Conservation (phyloP, 2,888 invertebrate species). For the Volucella inanis region DNA sequence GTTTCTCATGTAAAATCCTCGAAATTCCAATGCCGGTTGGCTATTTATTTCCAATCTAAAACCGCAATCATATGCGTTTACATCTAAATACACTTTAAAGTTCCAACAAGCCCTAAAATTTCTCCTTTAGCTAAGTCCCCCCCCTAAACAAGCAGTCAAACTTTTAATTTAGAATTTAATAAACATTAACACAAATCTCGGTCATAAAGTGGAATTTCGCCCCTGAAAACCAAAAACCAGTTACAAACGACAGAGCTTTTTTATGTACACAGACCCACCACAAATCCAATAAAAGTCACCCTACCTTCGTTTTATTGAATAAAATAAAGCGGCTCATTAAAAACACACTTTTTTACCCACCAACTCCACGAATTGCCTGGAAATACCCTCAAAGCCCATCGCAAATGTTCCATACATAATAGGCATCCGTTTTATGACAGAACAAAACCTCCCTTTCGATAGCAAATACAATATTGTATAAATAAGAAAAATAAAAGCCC, state of each 20-base stretch:
- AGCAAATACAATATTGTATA: slow-evolving; percentile 20
- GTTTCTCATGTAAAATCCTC: too few relatives aligned
- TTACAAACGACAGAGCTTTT: not conserved
- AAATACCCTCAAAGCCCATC: slow-evolving; percentile 22
- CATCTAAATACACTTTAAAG: too few relatives aligned
- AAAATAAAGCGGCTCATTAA: slow-evolving; percentile 51
- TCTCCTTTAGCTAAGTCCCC: too few relatives aligned
- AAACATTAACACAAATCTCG: slow-evolving; percentile 7
- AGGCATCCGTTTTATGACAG: slow-evolving; percentile 62
- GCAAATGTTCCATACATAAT: slow-evolving; percentile 58
- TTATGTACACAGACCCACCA: not conserved
- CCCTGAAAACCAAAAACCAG: not conserved
- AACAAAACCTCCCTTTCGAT: slow-evolving; percentile 31
- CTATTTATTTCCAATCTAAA: too few relatives aligned
- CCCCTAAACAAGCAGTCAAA: not conserved
- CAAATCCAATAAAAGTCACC: not conserved
- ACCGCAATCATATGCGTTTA: too few relatives aligned
- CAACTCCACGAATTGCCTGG: not conserved
- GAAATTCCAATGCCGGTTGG: too few relatives aligned
- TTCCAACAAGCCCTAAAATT: too few relatives aligned
- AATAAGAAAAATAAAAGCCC: too few relatives aligned
- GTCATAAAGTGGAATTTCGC: not conserved
- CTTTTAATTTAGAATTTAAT: slow-evolving; percentile 30
- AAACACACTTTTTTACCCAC: slow-evolving; percentile 1
- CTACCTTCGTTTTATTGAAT: slow-evolving; percentile 39